phyloP scores from a whole-genome alignment of 2,888 invertebrate species.

The Drosophila histrio region DNA sequence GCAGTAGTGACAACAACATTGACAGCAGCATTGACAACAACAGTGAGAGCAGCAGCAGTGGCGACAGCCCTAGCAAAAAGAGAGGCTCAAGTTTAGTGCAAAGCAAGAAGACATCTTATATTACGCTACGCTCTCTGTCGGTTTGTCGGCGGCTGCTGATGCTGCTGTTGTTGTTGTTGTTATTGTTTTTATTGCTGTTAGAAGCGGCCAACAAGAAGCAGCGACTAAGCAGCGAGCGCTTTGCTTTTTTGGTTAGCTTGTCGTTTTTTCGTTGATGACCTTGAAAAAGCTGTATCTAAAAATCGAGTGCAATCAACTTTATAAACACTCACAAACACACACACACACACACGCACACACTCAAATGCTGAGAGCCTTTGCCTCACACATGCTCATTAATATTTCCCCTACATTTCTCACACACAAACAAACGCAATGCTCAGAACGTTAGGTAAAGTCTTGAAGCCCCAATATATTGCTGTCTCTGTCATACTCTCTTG shows the following conservation, averaged over 20 bases:
- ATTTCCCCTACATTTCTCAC: conserved; percentile 70
- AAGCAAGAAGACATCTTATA: conserved; percentile 25
- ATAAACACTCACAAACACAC: conserved; percentile 58
- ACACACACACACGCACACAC: conserved; percentile 26
- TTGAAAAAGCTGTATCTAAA: conserved; percentile 84
- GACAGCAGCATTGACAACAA: background rate
- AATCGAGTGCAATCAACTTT: conserved; percentile 84
- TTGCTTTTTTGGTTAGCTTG: conserved; percentile 65
- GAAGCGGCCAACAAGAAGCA: conserved; percentile 42
- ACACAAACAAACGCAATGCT: conserved; percentile 32
- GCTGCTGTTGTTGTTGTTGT: background rate
- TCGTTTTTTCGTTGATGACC: conserved; percentile 81
- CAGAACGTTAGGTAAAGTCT: conserved; percentile 71
- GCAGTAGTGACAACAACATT: too few species aligned
- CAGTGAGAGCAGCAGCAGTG: background rate
- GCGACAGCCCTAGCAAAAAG: conserved; percentile 10
- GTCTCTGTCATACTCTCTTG: conserved; percentile 22
- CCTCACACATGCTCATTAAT: conserved; percentile 51
- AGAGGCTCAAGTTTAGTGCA: conserved; percentile 45
- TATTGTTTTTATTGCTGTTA: conserved; percentile 22
- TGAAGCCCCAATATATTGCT: conserved; percentile 49
- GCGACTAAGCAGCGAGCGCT: conserved; percentile 44
- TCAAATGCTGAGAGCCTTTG: conserved; percentile 42
- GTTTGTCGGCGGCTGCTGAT: background rate
- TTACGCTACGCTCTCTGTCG: background rate